Evolutionary conservation across 2,888 invertebrate species (phyloP), one percentile per base, ranked within the genome.

Genomic region (Drosophila aldrichi): DNA sequence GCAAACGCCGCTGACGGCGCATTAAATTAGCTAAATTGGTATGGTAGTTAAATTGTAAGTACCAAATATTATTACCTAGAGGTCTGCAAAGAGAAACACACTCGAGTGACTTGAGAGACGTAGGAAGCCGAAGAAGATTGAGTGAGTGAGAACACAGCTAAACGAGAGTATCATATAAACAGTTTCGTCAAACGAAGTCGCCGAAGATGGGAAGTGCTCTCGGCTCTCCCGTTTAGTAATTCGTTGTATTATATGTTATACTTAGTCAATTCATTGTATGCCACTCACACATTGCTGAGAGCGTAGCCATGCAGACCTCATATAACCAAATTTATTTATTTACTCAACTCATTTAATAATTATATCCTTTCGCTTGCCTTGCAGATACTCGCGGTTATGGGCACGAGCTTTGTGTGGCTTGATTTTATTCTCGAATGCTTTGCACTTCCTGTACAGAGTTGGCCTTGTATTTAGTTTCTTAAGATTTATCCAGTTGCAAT

Each of bases 11-110:
- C 82, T 89, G 86, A 86, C 79, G 29, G 20, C 46, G 55, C 29
- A 22, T 44, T 54, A 63, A 51, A 22, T 7, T 61, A 68, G 71
- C 52, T 48, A 36, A 64, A 61, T 61, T 64, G 70, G 68, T 72
- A 77, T 71, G 70, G 70, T 85, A 88, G 77, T 74, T 79, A 70
- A 80, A 77, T 88, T 86, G 84, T 90, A 29, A 85, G 88, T 40
- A 38, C 2, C 14, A 6, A 14, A 14, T 5, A 36, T 36, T 6
- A 5, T 14, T 38, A 38, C 2, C 16, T 38, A 7, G 2, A 38
- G 16, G 16, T 38, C 16, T 38, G 16, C 36, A 38, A 16, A 16
- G 16, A 16, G 29, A 6, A 38, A 16, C 16, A 2, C 36, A 38
- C 6, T 38, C 16, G 16, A 36, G 5, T 14, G 32, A 10, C 1